Percentiles rank a stretch among this genome's conserved stretches.
Conservation (phyloP, 30 jellyfish, hydroid and myxozoan genomes). For the Morbakka virulenta region DNA sequence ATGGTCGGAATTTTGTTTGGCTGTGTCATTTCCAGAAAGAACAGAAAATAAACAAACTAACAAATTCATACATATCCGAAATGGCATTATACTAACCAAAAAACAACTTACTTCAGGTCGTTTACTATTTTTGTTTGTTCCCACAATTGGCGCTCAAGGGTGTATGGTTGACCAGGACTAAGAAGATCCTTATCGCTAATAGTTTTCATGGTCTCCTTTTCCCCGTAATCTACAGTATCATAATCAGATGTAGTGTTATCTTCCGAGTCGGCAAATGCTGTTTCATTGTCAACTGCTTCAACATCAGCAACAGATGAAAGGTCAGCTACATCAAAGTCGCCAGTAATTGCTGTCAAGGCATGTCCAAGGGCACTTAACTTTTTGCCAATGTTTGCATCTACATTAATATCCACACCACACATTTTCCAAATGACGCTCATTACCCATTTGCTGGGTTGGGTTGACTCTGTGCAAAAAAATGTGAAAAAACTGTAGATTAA, state of each 20-base stretch:
- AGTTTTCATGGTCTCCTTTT: background rate
- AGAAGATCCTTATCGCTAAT: background rate
- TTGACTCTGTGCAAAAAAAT: slow-evolving; percentile 14
- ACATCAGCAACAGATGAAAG: slow-evolving; percentile 91
- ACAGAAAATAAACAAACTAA: too few relatives aligned
- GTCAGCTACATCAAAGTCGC: slow-evolving; percentile 90
- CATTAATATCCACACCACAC: slow-evolving; percentile 89
- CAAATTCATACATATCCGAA: too few relatives aligned
- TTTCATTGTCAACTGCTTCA: slow-evolving; percentile 48
- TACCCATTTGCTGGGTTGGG: slow-evolving; percentile 76
- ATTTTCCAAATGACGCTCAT: slow-evolving; percentile 87
- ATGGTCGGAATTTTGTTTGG: too few relatives aligned
- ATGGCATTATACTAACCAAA: too few relatives aligned
- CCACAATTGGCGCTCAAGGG: slow-evolving; percentile 82
- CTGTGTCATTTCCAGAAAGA: too few relatives aligned
- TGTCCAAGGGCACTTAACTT: slow-evolving; percentile 60
- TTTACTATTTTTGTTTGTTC: slow-evolving; percentile 74
- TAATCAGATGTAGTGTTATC: slow-evolving; percentile 19
- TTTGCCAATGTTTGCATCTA: slow-evolving; percentile 84
- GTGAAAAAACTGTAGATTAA: too few relatives aligned
- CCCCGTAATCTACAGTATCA: slow-evolving; percentile 34
- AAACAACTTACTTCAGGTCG: slow-evolving; percentile 55
- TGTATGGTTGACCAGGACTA: slow-evolving; percentile 2
- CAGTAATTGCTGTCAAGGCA: slow-evolving; percentile 89
- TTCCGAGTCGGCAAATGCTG: slow-evolving; percentile 36